Conservation (phyloP, 2,797 vertebrate genomes). For the Phataginus tetradactyla region DNA sequence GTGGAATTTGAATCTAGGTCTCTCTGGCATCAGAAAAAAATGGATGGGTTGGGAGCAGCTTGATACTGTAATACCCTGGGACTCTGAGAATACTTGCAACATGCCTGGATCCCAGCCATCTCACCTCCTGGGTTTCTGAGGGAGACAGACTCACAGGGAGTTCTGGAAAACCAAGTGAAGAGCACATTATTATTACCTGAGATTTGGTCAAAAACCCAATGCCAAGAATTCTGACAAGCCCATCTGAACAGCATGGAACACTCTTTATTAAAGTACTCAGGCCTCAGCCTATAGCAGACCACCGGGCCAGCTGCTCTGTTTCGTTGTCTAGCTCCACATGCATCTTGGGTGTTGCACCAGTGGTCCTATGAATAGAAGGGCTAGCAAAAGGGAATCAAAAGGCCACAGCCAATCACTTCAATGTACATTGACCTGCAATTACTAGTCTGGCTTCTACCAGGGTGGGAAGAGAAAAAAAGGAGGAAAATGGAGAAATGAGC, state of each 20-base stretch:
- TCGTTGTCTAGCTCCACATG: not conserved
- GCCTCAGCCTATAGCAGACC: not conserved
- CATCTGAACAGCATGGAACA: not conserved
- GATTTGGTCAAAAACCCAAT: not conserved
- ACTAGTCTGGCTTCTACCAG: not conserved
- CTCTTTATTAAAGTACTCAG: not conserved
- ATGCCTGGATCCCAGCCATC: not conserved
- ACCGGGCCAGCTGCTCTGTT: not conserved
- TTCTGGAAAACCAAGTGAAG: not conserved
- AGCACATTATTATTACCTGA: not conserved
- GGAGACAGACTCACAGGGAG: not conserved
- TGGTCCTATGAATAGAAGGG: not conserved
- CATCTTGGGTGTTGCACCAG: not conserved
- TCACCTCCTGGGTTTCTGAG: not conserved
- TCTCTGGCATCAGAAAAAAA: not conserved
- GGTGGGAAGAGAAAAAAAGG: not conserved
- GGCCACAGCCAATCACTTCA: not conserved
- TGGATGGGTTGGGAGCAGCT: not conserved
- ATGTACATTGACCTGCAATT: not conserved
- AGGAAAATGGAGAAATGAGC: not conserved
- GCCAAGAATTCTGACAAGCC: not conserved
- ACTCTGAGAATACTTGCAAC: not conserved
- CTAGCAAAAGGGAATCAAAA: not conserved
- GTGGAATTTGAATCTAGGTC: not conserved
- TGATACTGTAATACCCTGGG: not conserved